These are phyloP conservation scores for Myocastor coypus DNA, from an alignment of 2,113 vertebrate species.

Conservation along the genomic window DNA sequence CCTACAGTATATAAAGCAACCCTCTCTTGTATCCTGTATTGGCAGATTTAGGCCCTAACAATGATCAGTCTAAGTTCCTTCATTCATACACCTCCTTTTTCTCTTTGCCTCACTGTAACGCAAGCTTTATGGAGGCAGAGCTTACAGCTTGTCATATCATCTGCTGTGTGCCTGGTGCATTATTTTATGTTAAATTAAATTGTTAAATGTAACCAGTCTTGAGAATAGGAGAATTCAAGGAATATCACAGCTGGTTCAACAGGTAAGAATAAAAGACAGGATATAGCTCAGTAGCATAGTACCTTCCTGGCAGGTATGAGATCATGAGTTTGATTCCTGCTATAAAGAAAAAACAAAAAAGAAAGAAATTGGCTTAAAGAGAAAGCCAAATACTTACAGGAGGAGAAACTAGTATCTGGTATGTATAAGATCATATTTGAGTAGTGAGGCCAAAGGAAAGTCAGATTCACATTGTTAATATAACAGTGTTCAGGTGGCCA, in stretches of 20 bases:
- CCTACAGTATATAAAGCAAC: not conserved
- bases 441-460: not conserved
- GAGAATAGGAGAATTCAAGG: not conserved
- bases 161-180: not conserved
- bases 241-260: not conserved
- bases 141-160: not conserved
- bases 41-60: not conserved
- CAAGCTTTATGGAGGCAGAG: not conserved
- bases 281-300: no score
- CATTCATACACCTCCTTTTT: not conserved
- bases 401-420: not conserved
- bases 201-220: not conserved
- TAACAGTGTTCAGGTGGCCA: not conserved
- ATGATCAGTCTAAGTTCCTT: not conserved
- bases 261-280: not conserved
- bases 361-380: not conserved
- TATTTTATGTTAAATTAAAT: not conserved
- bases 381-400: not conserved
- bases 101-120: not conserved
- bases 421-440: not conserved
- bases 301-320: no score
- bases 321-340: no score
- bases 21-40: not conserved
- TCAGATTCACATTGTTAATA: slow-evolving; percentile 28
- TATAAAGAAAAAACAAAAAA: no score